Evolutionary conservation across 2,888 invertebrate species (phyloP).

Genomic region (Drosophila nr. medialis): DNA sequence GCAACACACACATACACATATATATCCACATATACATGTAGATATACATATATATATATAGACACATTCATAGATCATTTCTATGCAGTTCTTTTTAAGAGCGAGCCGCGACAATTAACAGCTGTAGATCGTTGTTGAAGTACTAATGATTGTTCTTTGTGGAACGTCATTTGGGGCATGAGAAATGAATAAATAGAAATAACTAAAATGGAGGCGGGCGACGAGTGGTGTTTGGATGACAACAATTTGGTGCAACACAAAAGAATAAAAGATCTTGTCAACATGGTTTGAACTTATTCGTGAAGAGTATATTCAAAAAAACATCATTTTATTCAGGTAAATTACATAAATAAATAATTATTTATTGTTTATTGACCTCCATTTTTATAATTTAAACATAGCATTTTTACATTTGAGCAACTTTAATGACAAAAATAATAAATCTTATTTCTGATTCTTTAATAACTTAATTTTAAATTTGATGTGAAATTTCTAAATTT

Average conservation of each 20-base stretch:
- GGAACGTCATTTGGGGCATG: conserved; percentile 31
- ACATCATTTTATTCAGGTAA: neutral
- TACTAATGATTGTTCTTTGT: conserved; percentile 41
- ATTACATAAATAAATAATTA: neutral
- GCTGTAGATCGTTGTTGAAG: conserved; percentile 47
- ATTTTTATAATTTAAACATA: no score
- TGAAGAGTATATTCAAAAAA: neutral
- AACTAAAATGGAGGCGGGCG: conserved; percentile 4
- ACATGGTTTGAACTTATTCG: neutral
- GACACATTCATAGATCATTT: neutral
- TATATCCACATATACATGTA: neutral
- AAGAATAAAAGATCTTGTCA: neutral
- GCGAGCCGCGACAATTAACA: conserved; percentile 45
- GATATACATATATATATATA: neutral
- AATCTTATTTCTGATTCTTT: no score
- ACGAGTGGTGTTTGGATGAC: neutral
- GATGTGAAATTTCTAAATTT: neutral
- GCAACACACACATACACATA: neutral
- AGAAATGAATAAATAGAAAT: conserved; percentile 15
- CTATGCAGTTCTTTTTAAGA: neutral
- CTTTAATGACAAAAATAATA: no score
- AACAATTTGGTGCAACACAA: neutral
- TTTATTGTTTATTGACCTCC: no score
- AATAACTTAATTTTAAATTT: neutral
- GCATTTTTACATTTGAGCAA: no score